A percentile compares a stretch with the other conserved stretches of the same genome.
Conservation (phyloP, 1,140 invertebrate genomes). For the Polyergus mexicanus region DNA sequence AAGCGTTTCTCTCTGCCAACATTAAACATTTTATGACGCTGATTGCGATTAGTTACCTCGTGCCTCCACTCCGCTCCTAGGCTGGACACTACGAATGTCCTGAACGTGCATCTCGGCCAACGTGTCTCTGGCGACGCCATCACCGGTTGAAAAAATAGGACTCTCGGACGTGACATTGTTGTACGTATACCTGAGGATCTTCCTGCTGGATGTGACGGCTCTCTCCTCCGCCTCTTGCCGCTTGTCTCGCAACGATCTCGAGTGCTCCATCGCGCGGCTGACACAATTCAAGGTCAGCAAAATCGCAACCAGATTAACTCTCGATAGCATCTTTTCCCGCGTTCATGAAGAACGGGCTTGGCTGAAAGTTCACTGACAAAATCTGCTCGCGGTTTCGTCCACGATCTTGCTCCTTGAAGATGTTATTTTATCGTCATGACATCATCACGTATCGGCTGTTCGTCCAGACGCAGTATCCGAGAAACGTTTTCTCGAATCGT, state of each 20-base stretch:
- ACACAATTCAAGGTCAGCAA: slow-evolving; percentile 72
- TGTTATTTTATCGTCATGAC: slow-evolving; percentile 56
- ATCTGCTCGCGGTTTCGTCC: slow-evolving; percentile 12
- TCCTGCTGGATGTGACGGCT: slow-evolving; percentile 4
- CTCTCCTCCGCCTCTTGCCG: slow-evolving; percentile 22
- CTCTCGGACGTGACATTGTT: slow-evolving; percentile 49
- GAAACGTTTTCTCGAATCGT: slow-evolving; percentile 20
- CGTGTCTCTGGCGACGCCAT: slow-evolving; percentile 1
- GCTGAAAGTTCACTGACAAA: slow-evolving; percentile 9
- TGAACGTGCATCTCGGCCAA: not conserved
- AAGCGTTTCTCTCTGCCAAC: not conserved
- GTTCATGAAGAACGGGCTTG: slow-evolving; percentile 53
- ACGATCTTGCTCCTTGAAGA: slow-evolving; percentile 13
- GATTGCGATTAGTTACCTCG: slow-evolving; percentile 56
- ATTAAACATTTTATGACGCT: not conserved
- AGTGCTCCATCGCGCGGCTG: slow-evolving; percentile 60
- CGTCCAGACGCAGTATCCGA: not conserved
- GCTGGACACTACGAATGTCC: slow-evolving; percentile 17
- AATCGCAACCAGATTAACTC: slow-evolving; percentile 80
- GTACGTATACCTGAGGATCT: slow-evolving; percentile 36
- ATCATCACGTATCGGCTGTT: not conserved
- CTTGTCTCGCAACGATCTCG: not conserved
- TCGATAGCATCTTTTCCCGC: slow-evolving; percentile 75
- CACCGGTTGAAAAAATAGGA: not conserved
- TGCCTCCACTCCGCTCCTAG: slow-evolving; percentile 30